phyloP scores from a whole-genome alignment of 1,140 invertebrate genomes.

The Drosophila virilis region DNA sequence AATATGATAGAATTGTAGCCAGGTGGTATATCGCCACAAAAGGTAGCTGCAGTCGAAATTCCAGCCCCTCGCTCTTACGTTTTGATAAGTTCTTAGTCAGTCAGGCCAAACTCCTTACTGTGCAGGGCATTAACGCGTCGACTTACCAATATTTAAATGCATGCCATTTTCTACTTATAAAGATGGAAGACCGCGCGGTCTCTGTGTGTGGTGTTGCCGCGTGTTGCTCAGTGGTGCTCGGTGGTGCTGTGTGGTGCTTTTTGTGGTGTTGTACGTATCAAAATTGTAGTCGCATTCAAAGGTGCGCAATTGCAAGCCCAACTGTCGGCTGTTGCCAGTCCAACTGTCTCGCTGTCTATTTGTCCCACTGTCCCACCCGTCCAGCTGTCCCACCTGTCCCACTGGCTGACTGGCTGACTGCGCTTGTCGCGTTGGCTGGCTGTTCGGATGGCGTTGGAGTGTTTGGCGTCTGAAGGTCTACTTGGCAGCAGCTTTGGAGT shows the following conservation, averaged over 20 bases:
- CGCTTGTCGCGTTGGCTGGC: constrained; percentile 63
- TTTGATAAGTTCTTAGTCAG: no score
- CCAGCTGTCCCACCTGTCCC: constrained; percentile 45
- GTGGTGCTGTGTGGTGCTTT: constrained; percentile 8
- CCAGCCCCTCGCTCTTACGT: no score
- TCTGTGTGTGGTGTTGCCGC: constrained; percentile 40
- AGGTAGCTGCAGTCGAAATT: no score
- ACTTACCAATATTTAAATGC: no score
- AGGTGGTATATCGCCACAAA: no score
- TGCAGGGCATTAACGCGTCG: neutral
- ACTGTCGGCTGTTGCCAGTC: constrained; percentile 63
- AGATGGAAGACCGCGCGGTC: constrained; percentile 25
- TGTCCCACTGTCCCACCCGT: constrained; percentile 27
- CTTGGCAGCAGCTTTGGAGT: constrained; percentile 77
- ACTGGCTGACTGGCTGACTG: constrained; percentile 48
- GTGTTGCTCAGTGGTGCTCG: neutral
- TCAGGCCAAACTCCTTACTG: no score
- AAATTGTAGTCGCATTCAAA: constrained; percentile 56
- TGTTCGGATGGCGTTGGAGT: constrained; percentile 72
- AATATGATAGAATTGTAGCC: no score
- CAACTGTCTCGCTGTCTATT: constrained; percentile 42
- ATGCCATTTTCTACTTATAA: neutral
- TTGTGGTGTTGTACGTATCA: constrained; percentile 21
- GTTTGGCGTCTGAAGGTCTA: constrained; percentile 83
- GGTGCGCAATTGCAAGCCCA: constrained; percentile 77